These are phyloP conservation scores for Nesometra sesokonis DNA, from an alignment of 35 echinoderm and acorn worm genomes.

Conservation along the genomic window DNA sequence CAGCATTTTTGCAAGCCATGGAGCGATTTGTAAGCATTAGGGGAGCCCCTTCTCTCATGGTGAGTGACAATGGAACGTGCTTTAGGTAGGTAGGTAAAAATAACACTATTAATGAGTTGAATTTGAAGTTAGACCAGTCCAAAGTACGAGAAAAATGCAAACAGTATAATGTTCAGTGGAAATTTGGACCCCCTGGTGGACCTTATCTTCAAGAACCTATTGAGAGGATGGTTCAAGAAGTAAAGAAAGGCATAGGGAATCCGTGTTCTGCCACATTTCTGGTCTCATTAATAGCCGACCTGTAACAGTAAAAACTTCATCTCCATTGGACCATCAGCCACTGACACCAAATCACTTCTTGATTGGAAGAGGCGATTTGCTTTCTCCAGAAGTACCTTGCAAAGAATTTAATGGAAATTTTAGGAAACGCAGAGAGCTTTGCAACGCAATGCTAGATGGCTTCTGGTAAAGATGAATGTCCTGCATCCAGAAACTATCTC, in stretches of 20 bases:
- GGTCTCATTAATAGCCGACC: conserved; percentile 53
- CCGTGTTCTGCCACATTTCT: conserved; percentile 59
- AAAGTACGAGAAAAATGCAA: conserved; percentile 41
- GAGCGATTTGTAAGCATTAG: conserved; percentile 60
- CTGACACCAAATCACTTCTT: conserved; percentile 73
- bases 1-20: conserved; percentile 56
- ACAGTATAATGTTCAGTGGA: conserved; percentile 49
- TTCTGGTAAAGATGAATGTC: conserved; percentile 47
- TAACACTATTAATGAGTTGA: conserved; percentile 49
- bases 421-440: conserved; percentile 61
- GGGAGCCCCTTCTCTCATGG: conserved; percentile 44
- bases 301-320: conserved; percentile 18
- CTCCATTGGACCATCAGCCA: conserved; percentile 48
- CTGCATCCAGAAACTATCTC: conserved; percentile 56
- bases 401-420: conserved; percentile 23
- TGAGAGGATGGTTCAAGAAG: conserved; percentile 59
- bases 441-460: conserved; percentile 56
- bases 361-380: conserved; percentile 76
- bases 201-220: conserved; percentile 53
- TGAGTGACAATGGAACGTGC: conserved; percentile 62
- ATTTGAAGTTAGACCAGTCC: conserved; percentile 41
- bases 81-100: conserved; percentile 54
- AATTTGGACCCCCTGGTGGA: conserved; percentile 63
- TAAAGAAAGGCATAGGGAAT: conserved; percentile 73
- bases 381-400: conserved; percentile 34